Base-by-base conservation (phyloP, 2,113 vertebrate genomes). In the Progne subis region DNA sequence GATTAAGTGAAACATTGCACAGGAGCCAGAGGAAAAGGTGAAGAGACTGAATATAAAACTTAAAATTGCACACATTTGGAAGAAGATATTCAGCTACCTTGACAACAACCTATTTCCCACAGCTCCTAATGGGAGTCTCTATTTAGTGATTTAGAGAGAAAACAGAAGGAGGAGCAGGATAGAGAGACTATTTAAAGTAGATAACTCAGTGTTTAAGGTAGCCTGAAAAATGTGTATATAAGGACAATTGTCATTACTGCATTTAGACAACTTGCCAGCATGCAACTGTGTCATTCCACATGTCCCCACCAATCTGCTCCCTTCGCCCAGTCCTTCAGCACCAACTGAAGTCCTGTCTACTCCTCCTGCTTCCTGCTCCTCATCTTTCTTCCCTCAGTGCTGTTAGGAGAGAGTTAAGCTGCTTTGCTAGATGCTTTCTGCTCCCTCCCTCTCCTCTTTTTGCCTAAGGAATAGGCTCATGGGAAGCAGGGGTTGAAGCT, bases 1-100 rank as follows among this genome's bases (percentile, higher is more conserved):
- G 21, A 57, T 76, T 86, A 84, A 87, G 43, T 89, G 53, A 28
- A 90, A 77, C 34, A 52, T 14, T 94, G 65, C 77, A 82, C 29
- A 82, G 26, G 5, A 91, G 23, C 19, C 43, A 81, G 77, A 89
- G 34, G 23, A 92, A 71, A 93, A 84, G 15, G 25, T 83, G 19
- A 70, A 86, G 25, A 93, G n/a, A 41, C 25, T 74, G 39, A 84
- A 68, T 84, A 32, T n/a, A 68, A 70, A 86, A 86, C 59, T 34
- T 60, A 63, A 70, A 91, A n/a, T 88, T 7, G 3, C 44, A 68
- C 17, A 79, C 21, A 17, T 82, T 82, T 92, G n/a, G 80, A 49
- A 70, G 24, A 81, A 64, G 8, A 17, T 70, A 39, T 78, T 86
- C 53, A 61, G 26, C 31, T 90, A 31, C 28, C 44, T 85, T 85